Evolutionary conservation across 2,888 invertebrate genomes (phyloP), one percentile per base, ranked within the genome.

Genomic region (Drosophila buzzatii): DNA sequence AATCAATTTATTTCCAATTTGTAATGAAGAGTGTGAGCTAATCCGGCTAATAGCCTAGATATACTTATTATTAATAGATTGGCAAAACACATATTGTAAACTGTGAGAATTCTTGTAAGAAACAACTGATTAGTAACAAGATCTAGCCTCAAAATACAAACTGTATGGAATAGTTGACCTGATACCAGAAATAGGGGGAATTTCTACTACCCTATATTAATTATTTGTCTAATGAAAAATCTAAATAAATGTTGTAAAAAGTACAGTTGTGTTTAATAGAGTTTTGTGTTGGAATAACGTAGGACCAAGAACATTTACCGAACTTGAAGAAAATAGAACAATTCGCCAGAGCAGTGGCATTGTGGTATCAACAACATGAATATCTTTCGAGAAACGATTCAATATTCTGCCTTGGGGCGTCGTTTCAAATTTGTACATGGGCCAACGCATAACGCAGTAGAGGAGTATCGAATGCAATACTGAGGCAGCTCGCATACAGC

Each of bases 381-480:
- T 92, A 90, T 95, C 95, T 88, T 94, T 94, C 68, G 95, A 94
- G 91, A 95, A 95, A 72, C 95, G 94, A 93, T 95, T 95, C 53
- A 97, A 94, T 83, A 97, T 95, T 85, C 97, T 94, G 92, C 97
- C 97, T 81, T 95, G 85, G 42, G 97, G 97, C 64, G 97, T 97
- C 81, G 95, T 95, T 92, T 97, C 97, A 94, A 96, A 97, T 93
- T 96, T 95, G 89, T 95, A 94, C 94, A 96, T 95, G 53, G 96
- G 96, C 86, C 95, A 94, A 90, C 94, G 94, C 85, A 97, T 91
- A 71, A 96, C 94, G 91, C 94, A 94, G 59, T 90, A 82, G 89
- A 97, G 93, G 91, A 97, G 93, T 42, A 92, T 86, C 73, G 93
- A 92, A 93, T 96, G 96, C 88, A 96, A 93, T 65, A 92, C 84